Evolutionary conservation across 2,797 vertebrate genomes (phyloP).

Genomic region (Todus mexicanus): DNA sequence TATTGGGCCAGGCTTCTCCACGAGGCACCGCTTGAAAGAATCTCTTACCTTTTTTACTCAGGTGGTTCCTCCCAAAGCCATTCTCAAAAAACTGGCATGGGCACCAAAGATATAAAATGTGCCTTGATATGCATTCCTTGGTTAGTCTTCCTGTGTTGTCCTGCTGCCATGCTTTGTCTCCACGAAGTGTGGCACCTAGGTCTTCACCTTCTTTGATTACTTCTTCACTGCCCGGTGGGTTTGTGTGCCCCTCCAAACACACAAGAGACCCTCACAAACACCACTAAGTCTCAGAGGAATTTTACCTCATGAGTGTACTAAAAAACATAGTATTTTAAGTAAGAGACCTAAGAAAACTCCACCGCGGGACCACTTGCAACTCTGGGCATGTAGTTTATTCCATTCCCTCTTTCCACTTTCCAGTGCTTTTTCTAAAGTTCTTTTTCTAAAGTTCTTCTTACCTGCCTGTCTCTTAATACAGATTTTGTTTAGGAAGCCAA

Average conservation of each 20-base stretch:
- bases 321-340: not conserved
- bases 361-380: not conserved
- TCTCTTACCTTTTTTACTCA: not conserved
- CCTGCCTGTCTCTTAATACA: constrained; percentile 26
- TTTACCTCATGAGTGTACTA: not conserved
- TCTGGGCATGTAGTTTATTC: not conserved
- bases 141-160: not conserved
- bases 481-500: constrained; percentile 28
- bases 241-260: not conserved
- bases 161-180: not conserved
- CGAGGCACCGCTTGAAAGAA: not conserved
- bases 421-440: not conserved
- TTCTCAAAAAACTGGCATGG: not conserved
- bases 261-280: not conserved
- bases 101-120: not conserved
- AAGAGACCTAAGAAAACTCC: not conserved
- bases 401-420: constrained; percentile 21
- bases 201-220: not conserved
- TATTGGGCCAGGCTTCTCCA: not conserved
- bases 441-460: constrained; percentile 17
- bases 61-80: not conserved
- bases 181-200: not conserved
- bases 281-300: not conserved
- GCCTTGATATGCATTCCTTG: not conserved
- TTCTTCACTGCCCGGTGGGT: not conserved